Base-by-base conservation (phyloP, 2,113 vertebrate species). In the Charadrius vociferus region DNA sequence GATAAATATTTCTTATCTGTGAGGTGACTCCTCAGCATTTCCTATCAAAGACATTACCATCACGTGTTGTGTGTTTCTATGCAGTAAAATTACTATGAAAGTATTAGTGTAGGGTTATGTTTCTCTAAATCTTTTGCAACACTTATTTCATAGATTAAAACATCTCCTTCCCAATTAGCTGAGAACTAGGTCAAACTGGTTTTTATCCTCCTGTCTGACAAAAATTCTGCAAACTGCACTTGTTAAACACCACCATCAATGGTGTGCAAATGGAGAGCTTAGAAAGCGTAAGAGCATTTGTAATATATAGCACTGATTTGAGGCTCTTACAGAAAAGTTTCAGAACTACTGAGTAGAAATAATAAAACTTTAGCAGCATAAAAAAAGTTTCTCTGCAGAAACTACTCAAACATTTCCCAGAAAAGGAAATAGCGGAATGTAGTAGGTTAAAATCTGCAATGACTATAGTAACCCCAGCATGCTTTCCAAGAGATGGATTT, bases 41-140 rank as follows among this genome's bases (percentile, higher is more conserved):
- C 52, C 71, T n/a, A 17, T 32, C 43, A 36, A 37, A 71, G 50
- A 39, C 19, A 39, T 8, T 49, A 39, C 45, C 41, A 49, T 58
- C 20, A 41, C 21, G 4, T 0, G 2, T 8, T 34, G 22, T 43
- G 29, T 37, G 27, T 52, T 41, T 7, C 0, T 36, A 9, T 4
- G 24, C 80, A 67, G 47, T 41, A 47, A 52, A 95, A 53, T 9
- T 6, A 78, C 77, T 43, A 8, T 19, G n/a, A 15, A 73, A 53
- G 32, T 14, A 61, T 39, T 49, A 49, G 22, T 43, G 27, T 0
- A 34, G 45, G 45, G 41, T 22, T 73, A 2, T 21, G 34, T 30
- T 89, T 81, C 68, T 50, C 63, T 26, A n/a, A 74, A 47, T 16
- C 32, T 74, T 92, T 56, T 81, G 30, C 77, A 84, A 81, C 10